A percentile compares a stretch with the other conserved stretches of the same genome.
Evolutionary conservation across 2,797 vertebrate species (phyloP).

Genomic region (Centroberyx gerrardi): DNA sequence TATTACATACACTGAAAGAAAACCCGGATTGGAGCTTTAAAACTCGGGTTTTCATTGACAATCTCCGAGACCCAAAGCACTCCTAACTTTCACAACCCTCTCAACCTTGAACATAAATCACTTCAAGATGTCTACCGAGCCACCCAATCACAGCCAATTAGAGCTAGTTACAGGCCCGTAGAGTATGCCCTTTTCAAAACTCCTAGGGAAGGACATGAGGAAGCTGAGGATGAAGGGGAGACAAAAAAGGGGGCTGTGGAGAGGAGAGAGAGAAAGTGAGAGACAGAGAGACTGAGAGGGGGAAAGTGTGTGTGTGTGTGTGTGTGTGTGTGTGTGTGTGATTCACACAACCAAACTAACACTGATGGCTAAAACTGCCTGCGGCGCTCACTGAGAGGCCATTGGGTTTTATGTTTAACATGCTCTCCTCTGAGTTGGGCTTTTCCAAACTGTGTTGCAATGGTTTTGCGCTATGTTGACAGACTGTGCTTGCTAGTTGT

Average conservation of each 20-base stretch:
- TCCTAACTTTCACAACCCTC: slow-evolving; percentile 55
- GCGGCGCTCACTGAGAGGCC: background rate
- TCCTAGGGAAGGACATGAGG: slow-evolving; percentile 34
- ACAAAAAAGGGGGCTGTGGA: slow-evolving; percentile 4
- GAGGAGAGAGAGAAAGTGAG: background rate
- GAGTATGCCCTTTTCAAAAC: slow-evolving; percentile 56
- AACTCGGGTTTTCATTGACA: slow-evolving; percentile 53
- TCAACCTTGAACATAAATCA: slow-evolving; percentile 77
- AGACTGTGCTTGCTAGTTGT: background rate
- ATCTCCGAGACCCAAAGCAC: slow-evolving; percentile 35
- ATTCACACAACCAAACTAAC: background rate
- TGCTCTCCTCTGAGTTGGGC: background rate
- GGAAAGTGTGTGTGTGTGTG: background rate
- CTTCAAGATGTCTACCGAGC: slow-evolving; percentile 78
- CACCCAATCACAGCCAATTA: slow-evolving; percentile 78
- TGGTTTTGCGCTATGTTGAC: slow-evolving; percentile 5
- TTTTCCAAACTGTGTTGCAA: slow-evolving; percentile 34
- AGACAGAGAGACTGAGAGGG: background rate
- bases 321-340: slow-evolving; percentile 1
- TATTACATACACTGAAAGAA: slow-evolving; percentile 33
- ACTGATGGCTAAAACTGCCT: background rate
- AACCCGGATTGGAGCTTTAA: slow-evolving; percentile 46
- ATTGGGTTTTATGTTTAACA: slow-evolving; percentile 1
- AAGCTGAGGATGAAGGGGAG: slow-evolving; percentile 16
- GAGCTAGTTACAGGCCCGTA: slow-evolving; percentile 55